Conservation (phyloP, 2,888 invertebrate species). For the Megamerina dolium region DNA sequence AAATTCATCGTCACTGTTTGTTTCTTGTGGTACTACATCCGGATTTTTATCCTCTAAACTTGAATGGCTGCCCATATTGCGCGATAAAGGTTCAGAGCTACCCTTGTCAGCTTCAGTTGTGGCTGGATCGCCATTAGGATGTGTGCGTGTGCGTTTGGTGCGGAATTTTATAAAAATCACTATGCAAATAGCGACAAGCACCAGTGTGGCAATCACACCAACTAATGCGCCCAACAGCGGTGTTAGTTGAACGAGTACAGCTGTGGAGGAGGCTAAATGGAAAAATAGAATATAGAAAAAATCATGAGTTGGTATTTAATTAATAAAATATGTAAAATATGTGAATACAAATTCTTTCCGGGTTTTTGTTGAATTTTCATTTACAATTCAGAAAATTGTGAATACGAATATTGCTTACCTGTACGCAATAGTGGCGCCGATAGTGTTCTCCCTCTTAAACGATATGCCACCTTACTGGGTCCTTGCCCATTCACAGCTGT, state of each 20-base stretch:
- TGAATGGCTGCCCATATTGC: constrained; percentile 50
- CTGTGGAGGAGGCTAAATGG: constrained; percentile 46
- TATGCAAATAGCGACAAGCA: constrained; percentile 68
- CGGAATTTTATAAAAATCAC: constrained; percentile 65
- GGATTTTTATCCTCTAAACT: constrained; percentile 50
- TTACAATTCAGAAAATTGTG: too few relatives aligned
- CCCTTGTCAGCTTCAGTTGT: constrained; percentile 49
- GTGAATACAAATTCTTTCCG: too few relatives aligned
- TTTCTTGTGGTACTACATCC: constrained; percentile 49
- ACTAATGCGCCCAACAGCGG: constrained; percentile 75
- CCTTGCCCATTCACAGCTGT: constrained; percentile 49
- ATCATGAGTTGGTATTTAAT: too few relatives aligned
- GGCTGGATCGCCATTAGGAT: constrained; percentile 37
- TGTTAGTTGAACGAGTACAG: constrained; percentile 75
- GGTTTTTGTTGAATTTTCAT: too few relatives aligned
- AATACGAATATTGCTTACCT: too few relatives aligned
- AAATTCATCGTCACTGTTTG: constrained; percentile 49
- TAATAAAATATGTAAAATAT: too few relatives aligned
- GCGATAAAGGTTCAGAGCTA: constrained; percentile 47
- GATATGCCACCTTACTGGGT: constrained; percentile 42
- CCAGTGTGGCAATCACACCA: constrained; percentile 68
- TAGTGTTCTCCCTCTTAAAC: constrained; percentile 44
- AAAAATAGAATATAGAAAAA: not conserved
- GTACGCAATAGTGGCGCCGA: constrained; percentile 47
- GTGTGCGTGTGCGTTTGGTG: constrained; percentile 43